Evolutionary conservation across 1,140 invertebrate species (phyloP), one percentile per base, ranked within the genome.

Genomic region (Hermatobates lingyangjiaoensis): DNA sequence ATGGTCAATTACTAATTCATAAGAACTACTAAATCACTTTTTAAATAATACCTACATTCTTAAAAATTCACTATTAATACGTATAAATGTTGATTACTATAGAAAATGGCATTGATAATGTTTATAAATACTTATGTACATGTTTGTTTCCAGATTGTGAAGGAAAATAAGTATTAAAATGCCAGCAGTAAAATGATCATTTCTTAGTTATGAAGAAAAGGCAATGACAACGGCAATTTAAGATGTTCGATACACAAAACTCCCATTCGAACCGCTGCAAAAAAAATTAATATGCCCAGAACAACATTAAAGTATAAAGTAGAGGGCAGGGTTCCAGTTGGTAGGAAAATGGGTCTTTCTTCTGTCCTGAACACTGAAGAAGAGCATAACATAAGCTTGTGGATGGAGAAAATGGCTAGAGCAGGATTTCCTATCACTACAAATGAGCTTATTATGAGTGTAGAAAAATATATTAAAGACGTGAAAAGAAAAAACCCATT

Each of bases 401-500:
- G 63, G 65, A 56, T 64, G 25, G 46, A 63, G 27, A 54, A 55
- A 38, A 64, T 66, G 54, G 60, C 59, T 15, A 51, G 57, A 52
- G 52, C 59, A 42, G 62, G 62, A 23, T 63, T 66, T 54, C 65
- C 66, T 1, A 57, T 64, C 50, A 61, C 61, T 38, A 56, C 58
- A 48, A 58, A 64, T 18, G 48, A 59, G 45, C 57, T 69, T 3
- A 51, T 61, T 34, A 57, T 63, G 54, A 62, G 61, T 49, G 65
- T 67, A 3, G 56, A 66, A 56, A 60, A 59, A 56, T 59, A 66
- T 23, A 56, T 67, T 24, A 49, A 57, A 18, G 47, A 58, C 45
- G 3, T 61, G 55, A 58, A 60, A 15, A 54, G 53, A 26, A 7
- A 46, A 21, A 64, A 56, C 45, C 59, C 50, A 1, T 52, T 52